Conservation (phyloP, 2,113 vertebrate genomes). For the Hypomesus transpacificus region DNA sequence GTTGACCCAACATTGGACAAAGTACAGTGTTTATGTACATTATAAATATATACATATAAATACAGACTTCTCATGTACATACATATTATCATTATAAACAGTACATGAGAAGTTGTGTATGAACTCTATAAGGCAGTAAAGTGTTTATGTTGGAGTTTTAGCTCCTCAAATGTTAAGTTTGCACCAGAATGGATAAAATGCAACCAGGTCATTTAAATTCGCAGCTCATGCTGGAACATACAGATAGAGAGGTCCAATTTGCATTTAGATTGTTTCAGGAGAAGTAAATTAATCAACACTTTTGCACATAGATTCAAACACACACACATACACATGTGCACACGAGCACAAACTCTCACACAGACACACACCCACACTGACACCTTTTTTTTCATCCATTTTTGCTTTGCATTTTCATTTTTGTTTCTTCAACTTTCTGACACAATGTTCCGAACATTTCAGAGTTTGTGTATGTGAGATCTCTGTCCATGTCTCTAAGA, state of each 20-base stretch:
- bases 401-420: not conserved
- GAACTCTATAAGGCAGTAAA: constrained; percentile 36
- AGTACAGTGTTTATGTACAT: too few relatives aligned
- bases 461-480: too few relatives aligned
- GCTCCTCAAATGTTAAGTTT: constrained; percentile 66
- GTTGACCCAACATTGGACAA: too few relatives aligned
- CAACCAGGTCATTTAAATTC: constrained; percentile 75
- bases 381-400: not conserved
- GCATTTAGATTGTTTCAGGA: constrained; percentile 80
- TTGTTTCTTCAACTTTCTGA: too few relatives aligned
- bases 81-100: not conserved
- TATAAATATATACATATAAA: too few relatives aligned
- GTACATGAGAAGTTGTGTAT: not conserved
- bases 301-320: constrained; percentile 42
- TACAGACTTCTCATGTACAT: too few relatives aligned
- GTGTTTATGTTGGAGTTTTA: constrained; percentile 60
- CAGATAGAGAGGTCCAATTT: constrained; percentile 77
- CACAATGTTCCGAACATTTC: too few relatives aligned
- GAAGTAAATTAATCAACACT: constrained; percentile 75
- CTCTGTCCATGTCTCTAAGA: too few relatives aligned
- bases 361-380: not conserved
- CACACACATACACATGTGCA: constrained; percentile 9
- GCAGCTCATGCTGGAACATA: constrained; percentile 70
- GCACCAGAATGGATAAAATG: constrained; percentile 60
- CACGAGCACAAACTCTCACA: constrained; percentile 8